Percentiles rank a stretch among this genome's conserved stretches.
Conservation (phyloP, 2,797 vertebrate species). For the Streptopelia turtur region DNA sequence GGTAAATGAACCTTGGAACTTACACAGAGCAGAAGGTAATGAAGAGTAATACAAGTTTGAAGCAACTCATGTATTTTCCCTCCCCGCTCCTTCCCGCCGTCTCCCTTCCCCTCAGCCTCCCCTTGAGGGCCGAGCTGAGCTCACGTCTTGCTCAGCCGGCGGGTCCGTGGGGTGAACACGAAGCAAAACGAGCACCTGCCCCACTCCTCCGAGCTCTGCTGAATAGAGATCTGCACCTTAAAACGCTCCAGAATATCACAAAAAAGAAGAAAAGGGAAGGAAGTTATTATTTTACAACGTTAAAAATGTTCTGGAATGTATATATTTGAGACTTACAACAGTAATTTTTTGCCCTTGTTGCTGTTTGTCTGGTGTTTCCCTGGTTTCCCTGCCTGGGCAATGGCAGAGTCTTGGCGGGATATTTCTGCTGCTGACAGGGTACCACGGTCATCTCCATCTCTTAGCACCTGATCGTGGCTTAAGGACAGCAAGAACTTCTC, state of each 20-base stretch:
- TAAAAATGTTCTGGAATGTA: neutral
- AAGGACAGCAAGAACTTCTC: neutral
- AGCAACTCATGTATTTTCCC: neutral
- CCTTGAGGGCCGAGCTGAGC: neutral
- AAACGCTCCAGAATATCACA: neutral
- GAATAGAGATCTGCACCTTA: neutral
- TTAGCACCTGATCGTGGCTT: neutral
- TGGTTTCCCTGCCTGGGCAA: neutral
- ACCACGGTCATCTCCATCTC: neutral
- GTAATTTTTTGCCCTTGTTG: fast-evolving
- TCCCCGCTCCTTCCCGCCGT: neutral
- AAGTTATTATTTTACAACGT: neutral
- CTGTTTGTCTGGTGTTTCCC: neutral
- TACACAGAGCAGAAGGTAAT: constrained; percentile 45
- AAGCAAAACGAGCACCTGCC: no score
- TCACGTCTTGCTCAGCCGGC: fast-evolving
- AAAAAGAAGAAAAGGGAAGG: neutral
- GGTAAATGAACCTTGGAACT: constrained; percentile 59
- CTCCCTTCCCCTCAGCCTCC: neutral
- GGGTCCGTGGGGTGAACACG: neutral
- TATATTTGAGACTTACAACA: neutral
- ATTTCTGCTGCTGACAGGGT: neutral
- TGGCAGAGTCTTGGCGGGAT: neutral
- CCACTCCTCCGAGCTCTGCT: neutral
- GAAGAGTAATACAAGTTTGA: constrained; percentile 41